Conservation (phyloP, 2,113 vertebrate species). For the Phalacrocorax aristotelis region DNA sequence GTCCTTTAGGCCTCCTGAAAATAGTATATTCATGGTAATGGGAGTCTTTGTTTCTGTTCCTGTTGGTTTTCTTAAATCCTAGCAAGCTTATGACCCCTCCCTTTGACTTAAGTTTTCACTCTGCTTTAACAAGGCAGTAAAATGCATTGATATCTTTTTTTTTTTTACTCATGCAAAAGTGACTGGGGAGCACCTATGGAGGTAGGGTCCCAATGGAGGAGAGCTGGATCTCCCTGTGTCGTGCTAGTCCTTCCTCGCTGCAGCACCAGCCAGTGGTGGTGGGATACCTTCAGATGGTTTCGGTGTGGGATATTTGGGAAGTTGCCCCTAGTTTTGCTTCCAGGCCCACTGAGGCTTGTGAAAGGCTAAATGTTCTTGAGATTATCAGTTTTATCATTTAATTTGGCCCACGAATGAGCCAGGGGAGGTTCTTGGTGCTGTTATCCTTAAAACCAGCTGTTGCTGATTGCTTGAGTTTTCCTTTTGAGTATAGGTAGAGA, state of each 20-base stretch:
- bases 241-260: not conserved
- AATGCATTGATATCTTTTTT: fast-evolving
- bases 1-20: not conserved
- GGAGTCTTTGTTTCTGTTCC: not conserved
- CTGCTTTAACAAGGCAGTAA: not conserved
- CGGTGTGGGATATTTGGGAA: not conserved
- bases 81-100: not conserved
- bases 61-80: not conserved
- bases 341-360: not conserved
- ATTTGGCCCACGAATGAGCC: not conserved
- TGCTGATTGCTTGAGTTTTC: not conserved
- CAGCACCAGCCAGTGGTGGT: not conserved
- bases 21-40: not conserved
- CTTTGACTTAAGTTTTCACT: not conserved
- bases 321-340: not conserved
- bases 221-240: not conserved
- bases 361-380: not conserved
- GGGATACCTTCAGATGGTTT: not conserved
- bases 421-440: not conserved
- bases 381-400: not conserved
- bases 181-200: not conserved
- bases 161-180: not conserved
- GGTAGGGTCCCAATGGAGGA: not conserved
- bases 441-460: not conserved
- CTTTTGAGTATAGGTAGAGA: not conserved